Conservation (phyloP, 2,797 vertebrate species). For the Sebastes taczanowskii region DNA sequence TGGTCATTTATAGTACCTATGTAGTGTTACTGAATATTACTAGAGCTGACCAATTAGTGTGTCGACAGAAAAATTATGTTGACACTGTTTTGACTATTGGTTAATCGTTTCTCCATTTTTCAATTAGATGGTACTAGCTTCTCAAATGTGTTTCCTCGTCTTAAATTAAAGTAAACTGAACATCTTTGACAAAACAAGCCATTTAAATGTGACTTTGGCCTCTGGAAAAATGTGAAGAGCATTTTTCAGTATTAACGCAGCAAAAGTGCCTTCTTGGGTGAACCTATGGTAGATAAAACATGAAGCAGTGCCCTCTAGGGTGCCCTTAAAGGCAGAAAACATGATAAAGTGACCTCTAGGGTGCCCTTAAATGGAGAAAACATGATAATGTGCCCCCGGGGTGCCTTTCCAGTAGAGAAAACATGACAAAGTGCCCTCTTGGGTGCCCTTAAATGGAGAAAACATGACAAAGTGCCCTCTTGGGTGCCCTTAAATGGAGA, state of each 20-base stretch:
- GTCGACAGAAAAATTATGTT: neutral
- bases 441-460: too few relatives aligned
- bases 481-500: rapidly evolving
- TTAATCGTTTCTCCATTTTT: neutral
- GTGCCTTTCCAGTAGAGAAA: too few relatives aligned
- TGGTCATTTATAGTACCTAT: neutral
- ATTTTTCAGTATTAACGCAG: neutral
- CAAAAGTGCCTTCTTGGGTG: too few relatives aligned
- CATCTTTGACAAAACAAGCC: neutral
- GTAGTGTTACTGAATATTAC: neutral
- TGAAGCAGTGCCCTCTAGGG: too few relatives aligned
- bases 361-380: too few relatives aligned
- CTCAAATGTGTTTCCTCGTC: neutral
- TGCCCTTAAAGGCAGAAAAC: too few relatives aligned
- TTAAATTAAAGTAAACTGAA: neutral
- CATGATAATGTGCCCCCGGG: too few relatives aligned
- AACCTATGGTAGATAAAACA: too few relatives aligned
- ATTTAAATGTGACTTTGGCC: neutral
- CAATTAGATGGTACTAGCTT: neutral
- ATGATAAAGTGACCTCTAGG: too few relatives aligned
- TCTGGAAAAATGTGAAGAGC: neutral
- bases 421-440: too few relatives aligned
- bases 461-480: too few relatives aligned
- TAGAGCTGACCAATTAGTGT: neutral
- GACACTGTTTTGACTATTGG: neutral